Evolutionary conservation across 2,888 invertebrate species (phyloP), one percentile per base, ranked within the genome.

Genomic region (Drosophila yooni): DNA sequence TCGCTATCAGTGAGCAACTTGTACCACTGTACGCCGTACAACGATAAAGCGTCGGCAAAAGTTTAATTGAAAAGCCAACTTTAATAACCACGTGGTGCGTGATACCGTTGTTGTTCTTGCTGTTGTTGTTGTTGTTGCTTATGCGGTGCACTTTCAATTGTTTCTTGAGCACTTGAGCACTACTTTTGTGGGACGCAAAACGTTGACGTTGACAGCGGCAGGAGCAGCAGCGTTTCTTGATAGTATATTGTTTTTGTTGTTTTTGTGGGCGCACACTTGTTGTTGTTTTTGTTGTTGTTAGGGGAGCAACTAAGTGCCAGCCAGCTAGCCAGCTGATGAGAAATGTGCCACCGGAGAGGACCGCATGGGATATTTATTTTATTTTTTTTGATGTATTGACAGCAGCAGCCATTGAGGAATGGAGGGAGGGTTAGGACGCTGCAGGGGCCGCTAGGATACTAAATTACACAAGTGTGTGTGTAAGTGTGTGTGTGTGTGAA

Each of bases 261-360:
- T 64, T 53, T 53, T 52, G 58, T 53, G 67, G 63, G 50, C 46
- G 65, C 61, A 38, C 65, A 50, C 53, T 60, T 38, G 38, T 25
- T 57, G 15, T 40, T 60, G 57, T 50, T 61, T 54, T 63, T 53
- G 54, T 10, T 56, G 69, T 25, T 72, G 70, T 40, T 64, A 80
- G 27, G 54, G 78, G 58, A 70, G 68, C 75, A 60, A 21, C 65
- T 51, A 70, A 86, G 76, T 75, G 89, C 82, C 85, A 89, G 81
- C 73, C 81, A 88, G 78, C 80, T 89, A 89, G 78, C 73, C 81
- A 88, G 78, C 80, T 89, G 88, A 85, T 89, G 85, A 85, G 78
- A 85, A 85, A 85, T 85, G 86, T 78, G 86, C 75, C 88, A 89
- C 83, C 89, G 83, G 90, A 85, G 90, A 76, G 68, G 58, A 38